phyloP scores from a whole-genome alignment of 2,113 vertebrate species.

The Anhinga rufa region DNA sequence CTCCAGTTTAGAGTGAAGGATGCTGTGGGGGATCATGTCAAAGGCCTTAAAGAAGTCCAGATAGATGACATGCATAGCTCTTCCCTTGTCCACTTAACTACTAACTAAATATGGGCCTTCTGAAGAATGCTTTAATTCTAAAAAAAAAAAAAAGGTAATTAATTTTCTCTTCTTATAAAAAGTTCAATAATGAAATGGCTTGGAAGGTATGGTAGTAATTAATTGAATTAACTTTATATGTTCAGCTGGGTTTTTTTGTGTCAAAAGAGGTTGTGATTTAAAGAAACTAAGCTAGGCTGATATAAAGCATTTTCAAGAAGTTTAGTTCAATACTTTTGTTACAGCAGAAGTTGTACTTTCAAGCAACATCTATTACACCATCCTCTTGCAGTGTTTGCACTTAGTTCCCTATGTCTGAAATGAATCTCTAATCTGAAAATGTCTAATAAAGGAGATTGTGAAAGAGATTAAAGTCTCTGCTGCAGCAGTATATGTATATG shows the following conservation, averaged over 20 bases:
- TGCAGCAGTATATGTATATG: neutral
- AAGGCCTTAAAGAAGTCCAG: too few relatives aligned
- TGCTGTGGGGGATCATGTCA: too few relatives aligned
- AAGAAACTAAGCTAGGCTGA: neutral
- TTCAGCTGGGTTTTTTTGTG: neutral
- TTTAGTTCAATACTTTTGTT: neutral
- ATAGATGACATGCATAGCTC: too few relatives aligned
- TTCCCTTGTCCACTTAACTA: neutral
- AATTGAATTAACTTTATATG: neutral
- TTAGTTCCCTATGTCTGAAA: neutral
- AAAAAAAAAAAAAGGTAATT: neutral
- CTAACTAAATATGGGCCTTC: neutral
- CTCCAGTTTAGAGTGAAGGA: too few relatives aligned
- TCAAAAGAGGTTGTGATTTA: neutral
- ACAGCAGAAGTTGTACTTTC: neutral
- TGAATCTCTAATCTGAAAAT: neutral
- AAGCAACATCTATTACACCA: neutral
- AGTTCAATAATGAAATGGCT: neutral
- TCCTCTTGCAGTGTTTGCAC: neutral
- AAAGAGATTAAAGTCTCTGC: neutral
- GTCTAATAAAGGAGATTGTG: neutral
- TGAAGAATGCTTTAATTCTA: neutral
- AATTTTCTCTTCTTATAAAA: neutral
- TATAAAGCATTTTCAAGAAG: neutral
- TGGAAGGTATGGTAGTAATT: neutral